Evolutionary conservation across 2,797 vertebrate genomes (phyloP), one percentile per base, ranked within the genome.

Genomic region (Anguilla pacifica): DNA sequence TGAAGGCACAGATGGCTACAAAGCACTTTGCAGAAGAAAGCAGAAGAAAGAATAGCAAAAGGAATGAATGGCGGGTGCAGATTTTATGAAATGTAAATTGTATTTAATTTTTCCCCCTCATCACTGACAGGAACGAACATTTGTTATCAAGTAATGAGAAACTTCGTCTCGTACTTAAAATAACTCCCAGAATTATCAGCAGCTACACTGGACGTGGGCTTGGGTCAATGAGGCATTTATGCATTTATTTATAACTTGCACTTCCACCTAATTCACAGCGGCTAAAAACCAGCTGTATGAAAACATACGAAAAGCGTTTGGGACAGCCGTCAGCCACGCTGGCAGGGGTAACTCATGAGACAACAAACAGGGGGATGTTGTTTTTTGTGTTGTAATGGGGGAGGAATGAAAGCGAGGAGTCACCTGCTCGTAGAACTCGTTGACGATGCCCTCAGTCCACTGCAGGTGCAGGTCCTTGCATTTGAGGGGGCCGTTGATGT

Each of bases 361-460:
- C 9, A 39, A 81, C 15, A 17, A 22, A 81, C 13, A 49, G 11
- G 39, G 31, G 3, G 15, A 49, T 19, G 35, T 2, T 10, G 31
- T 22, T 2, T 61, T 59, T 46, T 4, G 13, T 55, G 3, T 5
- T 85, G 6, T 35, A 35, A 64, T 35, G 70, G 31, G 31, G 35
- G 28, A 59, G 15, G 43, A 59, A n/a, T 11, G 22, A 43, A 2
- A n/a, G 6, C 15, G 11, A 4, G 15, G 49, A 4, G 85, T 70
- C 92, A 99, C 99, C 97, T 99, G 99, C 57, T 99, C 97, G 46
- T 99, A 99, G 93, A 99, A 99, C 93, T 99, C 99, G 59, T 98
- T 99, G 92, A 99, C 98, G 0, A 99, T 99, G 92, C 99, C 99
- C 88, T 99, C 97, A 0, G 99, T 99, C 99, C 99, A 99, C 94